A percentile compares a stretch with the other conserved stretches of the same genome.
Conservation (phyloP, 2,797 vertebrate species). For the Phoxinus dragarum region DNA sequence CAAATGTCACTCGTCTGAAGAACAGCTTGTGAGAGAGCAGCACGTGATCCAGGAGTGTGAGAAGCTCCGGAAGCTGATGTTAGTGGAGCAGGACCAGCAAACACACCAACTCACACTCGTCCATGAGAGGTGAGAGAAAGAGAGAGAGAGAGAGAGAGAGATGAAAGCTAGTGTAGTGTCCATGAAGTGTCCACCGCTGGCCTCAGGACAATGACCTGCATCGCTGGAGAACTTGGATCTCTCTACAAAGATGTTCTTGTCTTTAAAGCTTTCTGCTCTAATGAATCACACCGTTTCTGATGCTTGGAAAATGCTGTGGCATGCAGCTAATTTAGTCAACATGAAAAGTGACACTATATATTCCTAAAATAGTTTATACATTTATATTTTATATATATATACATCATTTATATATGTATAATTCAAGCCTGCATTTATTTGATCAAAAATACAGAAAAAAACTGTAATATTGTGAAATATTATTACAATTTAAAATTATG, state of each 20-base stretch:
- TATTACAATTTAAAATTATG: too few species aligned
- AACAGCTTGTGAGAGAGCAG: conserved; percentile 82
- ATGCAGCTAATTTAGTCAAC: neutral
- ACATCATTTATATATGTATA: too few species aligned
- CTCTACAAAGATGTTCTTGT: neutral
- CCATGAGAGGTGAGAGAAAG: conserved; percentile 80
- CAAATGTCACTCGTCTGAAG: conserved; percentile 79
- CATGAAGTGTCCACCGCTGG: neutral
- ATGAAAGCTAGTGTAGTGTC: neutral
- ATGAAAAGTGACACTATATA: neutral
- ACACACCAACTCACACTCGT: conserved; percentile 83
- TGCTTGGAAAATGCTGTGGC: neutral
- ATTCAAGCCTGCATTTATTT: too few species aligned
- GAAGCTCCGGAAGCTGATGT: conserved; percentile 81
- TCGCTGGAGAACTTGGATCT: neutral
- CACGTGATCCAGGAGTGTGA: conserved; percentile 85
- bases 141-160: neutral
- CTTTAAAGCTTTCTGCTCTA: neutral
- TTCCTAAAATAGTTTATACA: too few species aligned
- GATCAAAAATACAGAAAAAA: too few species aligned
- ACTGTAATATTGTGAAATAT: too few species aligned
- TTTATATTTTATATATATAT: too few species aligned
- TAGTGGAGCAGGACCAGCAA: conserved; percentile 82
- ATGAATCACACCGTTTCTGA: neutral
- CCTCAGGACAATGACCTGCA: neutral